Evolutionary conservation across 2,797 vertebrate species (phyloP).

Genomic region (Heteromormyrus szaboi): DNA sequence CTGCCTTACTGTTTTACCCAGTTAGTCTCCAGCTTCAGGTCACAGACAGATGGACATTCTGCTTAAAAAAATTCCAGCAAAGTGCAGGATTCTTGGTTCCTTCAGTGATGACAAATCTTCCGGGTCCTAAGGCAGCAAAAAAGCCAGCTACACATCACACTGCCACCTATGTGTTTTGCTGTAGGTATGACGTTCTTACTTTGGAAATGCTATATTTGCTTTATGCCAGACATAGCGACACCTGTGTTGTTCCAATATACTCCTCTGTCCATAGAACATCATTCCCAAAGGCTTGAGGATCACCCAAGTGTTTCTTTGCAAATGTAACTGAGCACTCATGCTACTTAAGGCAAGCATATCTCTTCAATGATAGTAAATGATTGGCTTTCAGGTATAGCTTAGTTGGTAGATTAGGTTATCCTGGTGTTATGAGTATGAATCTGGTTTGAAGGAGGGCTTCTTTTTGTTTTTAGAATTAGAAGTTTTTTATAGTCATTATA

Average conservation of each 20-base stretch:
- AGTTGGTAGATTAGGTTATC: neutral
- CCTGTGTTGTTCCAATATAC: neutral
- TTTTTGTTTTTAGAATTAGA: neutral
- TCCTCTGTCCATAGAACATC: neutral
- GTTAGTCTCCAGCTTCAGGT: neutral
- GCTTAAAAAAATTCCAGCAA: neutral
- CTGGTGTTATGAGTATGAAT: neutral
- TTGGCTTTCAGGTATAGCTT: neutral
- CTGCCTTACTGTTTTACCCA: neutral
- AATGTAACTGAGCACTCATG: neutral
- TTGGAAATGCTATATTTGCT: neutral
- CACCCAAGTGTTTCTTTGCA: neutral
- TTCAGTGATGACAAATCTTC: neutral
- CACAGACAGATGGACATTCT: neutral
- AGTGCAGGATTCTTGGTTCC: neutral
- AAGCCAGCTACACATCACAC: neutral
- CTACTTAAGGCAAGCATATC: neutral
- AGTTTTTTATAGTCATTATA: neutral
- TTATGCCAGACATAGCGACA: neutral
- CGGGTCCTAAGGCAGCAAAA: neutral
- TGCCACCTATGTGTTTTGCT: neutral
- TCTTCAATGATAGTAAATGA: neutral
- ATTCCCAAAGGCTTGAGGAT: neutral
- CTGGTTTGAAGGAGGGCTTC: neutral
- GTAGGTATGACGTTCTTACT: neutral